Evolutionary conservation across 2,797 vertebrate genomes (phyloP).

Genomic region (Acipenser transmontanus): DNA sequence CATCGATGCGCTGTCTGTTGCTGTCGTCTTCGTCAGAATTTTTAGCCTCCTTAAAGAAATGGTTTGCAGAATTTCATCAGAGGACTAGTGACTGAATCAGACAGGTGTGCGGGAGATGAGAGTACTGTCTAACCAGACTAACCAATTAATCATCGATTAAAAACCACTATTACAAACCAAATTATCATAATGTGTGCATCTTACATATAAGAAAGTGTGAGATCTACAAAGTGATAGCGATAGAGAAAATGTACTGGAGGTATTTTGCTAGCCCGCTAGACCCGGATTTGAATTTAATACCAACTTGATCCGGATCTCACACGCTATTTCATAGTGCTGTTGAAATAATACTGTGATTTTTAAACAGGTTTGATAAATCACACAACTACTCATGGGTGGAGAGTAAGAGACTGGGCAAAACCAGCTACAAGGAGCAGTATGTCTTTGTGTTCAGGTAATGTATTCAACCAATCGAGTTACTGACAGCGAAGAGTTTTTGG

Average conservation of each 20-base stretch:
- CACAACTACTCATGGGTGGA: constrained; percentile 46
- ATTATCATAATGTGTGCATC: too few relatives aligned
- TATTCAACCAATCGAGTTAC: background rate
- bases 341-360: background rate
- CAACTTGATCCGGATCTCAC: background rate
- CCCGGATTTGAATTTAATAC: background rate
- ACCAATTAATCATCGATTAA: too few relatives aligned
- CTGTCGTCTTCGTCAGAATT: too few relatives aligned
- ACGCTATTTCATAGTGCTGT: background rate
- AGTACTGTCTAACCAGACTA: too few relatives aligned
- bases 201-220: background rate
- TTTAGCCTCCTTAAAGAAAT: too few relatives aligned
- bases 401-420: constrained; percentile 59
- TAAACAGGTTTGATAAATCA: constrained; percentile 42
- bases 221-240: background rate
- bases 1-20: too few relatives aligned
- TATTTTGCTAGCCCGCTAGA: background rate
- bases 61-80: too few relatives aligned
- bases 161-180: too few relatives aligned
- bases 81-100: too few relatives aligned
- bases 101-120: too few relatives aligned
- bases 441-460: constrained; percentile 69
- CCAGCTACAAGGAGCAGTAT: constrained; percentile 69
- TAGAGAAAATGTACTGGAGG: too few relatives aligned
- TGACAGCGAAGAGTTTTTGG: background rate